Base-by-base conservation (phyloP, 1,140 invertebrate species). In the Aphelinus certus region DNA sequence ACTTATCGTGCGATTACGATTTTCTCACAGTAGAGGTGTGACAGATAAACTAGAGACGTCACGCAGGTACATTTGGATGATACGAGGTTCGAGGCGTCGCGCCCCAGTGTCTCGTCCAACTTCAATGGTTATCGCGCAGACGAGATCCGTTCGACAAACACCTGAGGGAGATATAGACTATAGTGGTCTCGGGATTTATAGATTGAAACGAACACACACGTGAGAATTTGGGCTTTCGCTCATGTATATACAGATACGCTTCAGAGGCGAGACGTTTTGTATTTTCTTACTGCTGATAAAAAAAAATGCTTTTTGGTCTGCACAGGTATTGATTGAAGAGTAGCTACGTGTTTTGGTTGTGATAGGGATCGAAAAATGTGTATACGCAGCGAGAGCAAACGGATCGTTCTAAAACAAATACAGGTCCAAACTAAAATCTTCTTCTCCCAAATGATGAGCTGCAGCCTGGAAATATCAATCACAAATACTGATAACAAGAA, bases 131-230 rank as follows among this genome's bases (percentile, higher is more conserved):
- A 26, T 6, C 47, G 57, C 5, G 10, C 5, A 49, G 58, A 10
- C 51, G n/a, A 26, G n/a, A 55, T 5, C 69, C 5, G 69, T 55
- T 71, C 26, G 2, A 71, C 61, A 71, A 71, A 71, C 60, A 71
- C 60, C 69, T 63, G 58, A 62, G 47, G 48, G 47, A 63, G 57
- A 71, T 63, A 26, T 26, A 26, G 26, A 26, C 26, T 26, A 26
- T 26, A 71, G 49, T n/a, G 60, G 56, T 49, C 53, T 7, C n/a
- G n/a, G 68, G 68, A 71, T 71, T 71, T 63, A 71, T 71, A 55
- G 69, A 71, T 71, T 46, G 51, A 55, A 46, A 70, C n/a, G 43
- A 68, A 48, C 56, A 71, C 43, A 71, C 45, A 62, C 48, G 42
- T 71, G 56, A 26, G 58, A 53, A 68, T 47, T 53, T 47, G 1